Conservation (phyloP, 2,888 invertebrate species). For the Keiferia lycopersicella region DNA sequence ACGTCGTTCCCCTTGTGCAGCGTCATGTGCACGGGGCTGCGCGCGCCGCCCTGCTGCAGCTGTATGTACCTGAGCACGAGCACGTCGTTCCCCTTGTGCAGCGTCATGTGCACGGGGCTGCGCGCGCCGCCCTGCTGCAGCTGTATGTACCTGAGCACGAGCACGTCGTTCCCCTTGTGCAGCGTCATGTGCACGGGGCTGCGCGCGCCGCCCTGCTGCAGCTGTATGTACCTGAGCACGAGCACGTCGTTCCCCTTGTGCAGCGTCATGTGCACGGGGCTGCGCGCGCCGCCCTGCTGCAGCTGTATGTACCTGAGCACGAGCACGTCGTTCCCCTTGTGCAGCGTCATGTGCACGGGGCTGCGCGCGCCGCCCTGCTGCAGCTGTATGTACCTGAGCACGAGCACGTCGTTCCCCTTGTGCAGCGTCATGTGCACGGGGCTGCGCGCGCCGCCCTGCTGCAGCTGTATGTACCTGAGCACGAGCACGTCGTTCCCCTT, state of each 20-base stretch:
- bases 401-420: slow-evolving; percentile 84
- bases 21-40: slow-evolving; percentile 84
- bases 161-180: slow-evolving; percentile 76
- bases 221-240: slow-evolving; percentile 75
- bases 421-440: slow-evolving; percentile 84
- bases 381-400: slow-evolving; percentile 69
- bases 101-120: slow-evolving; percentile 83
- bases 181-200: too few relatives aligned
- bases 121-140: slow-evolving; percentile 88
- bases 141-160: slow-evolving; percentile 87
- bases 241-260: slow-evolving; percentile 85
- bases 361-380: too few relatives aligned
- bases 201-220: too few relatives aligned
- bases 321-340: slow-evolving; percentile 84
- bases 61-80: slow-evolving; percentile 80
- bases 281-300: too few relatives aligned
- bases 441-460: too few relatives aligned
- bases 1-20: slow-evolving; percentile 85
- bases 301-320: slow-evolving; percentile 75
- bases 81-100: slow-evolving; percentile 84
- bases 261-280: slow-evolving; percentile 84
- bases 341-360: slow-evolving; percentile 84
- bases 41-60: too few relatives aligned
- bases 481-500: slow-evolving; percentile 85
- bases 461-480: slow-evolving; percentile 62